phyloP scores from a whole-genome alignment of 1,140 invertebrate species.

The Pseudachorutes palmiensis region DNA sequence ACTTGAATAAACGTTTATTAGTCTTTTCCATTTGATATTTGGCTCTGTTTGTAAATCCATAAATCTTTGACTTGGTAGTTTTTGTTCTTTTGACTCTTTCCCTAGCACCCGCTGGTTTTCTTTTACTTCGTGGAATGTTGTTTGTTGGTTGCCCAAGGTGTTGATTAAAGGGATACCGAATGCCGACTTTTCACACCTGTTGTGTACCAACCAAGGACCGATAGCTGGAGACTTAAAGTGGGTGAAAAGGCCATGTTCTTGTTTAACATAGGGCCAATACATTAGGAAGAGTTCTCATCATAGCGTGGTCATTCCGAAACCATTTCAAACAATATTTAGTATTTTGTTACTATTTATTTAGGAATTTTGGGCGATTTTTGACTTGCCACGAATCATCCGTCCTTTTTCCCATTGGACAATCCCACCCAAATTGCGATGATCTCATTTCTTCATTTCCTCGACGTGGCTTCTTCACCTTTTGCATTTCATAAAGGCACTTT shows the following conservation, averaged over 20 bases:
- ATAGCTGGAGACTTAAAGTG: not conserved
- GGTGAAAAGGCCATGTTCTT: not conserved
- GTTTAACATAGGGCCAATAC: not conserved
- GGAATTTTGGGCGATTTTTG: not conserved
- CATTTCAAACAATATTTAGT: not conserved
- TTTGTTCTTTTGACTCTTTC: slow-evolving; percentile 29
- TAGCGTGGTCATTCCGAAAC: too few relatives aligned
- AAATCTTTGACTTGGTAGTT: slow-evolving; percentile 26
- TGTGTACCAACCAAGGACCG: not conserved
- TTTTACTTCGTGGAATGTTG: slow-evolving; percentile 33
- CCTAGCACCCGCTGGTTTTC: slow-evolving; percentile 30
- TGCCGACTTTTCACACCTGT: slow-evolving; percentile 38
- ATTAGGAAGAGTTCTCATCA: too few relatives aligned
- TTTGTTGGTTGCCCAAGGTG: slow-evolving; percentile 35
- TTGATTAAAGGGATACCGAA: slow-evolving; percentile 37
- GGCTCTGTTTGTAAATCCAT: slow-evolving; percentile 37
- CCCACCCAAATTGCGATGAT: not conserved
- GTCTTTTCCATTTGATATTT: slow-evolving; percentile 21
- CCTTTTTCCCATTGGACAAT: not conserved
- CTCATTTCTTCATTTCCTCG: not conserved
- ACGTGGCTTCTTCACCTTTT: not conserved
- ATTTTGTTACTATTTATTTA: not conserved
- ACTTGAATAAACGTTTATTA: slow-evolving; percentile 15
- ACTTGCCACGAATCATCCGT: not conserved
- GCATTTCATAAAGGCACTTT: not conserved